Conservation (phyloP, 2,113 vertebrate genomes). For the Semnornis frantzii region DNA sequence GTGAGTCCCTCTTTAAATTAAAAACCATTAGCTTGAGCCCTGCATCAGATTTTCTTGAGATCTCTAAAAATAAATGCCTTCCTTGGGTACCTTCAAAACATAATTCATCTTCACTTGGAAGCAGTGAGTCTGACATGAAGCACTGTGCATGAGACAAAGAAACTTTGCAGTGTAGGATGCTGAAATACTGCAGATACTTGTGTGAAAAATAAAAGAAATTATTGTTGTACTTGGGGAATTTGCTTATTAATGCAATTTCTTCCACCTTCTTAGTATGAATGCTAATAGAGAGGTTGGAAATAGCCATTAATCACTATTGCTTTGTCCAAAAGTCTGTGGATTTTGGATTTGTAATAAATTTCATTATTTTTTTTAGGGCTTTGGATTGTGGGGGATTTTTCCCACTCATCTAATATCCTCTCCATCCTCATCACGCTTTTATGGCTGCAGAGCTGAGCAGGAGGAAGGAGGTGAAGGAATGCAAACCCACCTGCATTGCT, state of each 20-base stretch:
- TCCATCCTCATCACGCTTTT: no score
- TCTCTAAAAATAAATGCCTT: neutral
- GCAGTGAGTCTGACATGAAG: neutral
- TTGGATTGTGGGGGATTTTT: no score
- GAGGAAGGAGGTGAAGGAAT: no score
- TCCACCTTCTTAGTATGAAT: neutral
- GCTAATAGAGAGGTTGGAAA: no score
- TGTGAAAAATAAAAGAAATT: neutral
- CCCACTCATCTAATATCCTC: no score
- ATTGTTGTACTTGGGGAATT: neutral
- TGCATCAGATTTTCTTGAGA: constrained; percentile 3
- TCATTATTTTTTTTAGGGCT: no score
- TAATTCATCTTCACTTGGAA: neutral
- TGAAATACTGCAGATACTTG: neutral
- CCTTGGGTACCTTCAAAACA: neutral
- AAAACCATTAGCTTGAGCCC: neutral
- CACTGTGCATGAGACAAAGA: neutral
- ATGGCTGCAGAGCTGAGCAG: no score
- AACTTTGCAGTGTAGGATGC: neutral
- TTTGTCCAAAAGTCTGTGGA: no score
- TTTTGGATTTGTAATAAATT: no score
- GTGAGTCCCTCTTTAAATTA: constrained; percentile 10
- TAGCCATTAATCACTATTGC: no score
- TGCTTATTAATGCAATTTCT: neutral
- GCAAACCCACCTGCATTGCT: no score